phyloP scores from a whole-genome alignment of 2,113 vertebrate genomes.

The Prunella himalayana region DNA sequence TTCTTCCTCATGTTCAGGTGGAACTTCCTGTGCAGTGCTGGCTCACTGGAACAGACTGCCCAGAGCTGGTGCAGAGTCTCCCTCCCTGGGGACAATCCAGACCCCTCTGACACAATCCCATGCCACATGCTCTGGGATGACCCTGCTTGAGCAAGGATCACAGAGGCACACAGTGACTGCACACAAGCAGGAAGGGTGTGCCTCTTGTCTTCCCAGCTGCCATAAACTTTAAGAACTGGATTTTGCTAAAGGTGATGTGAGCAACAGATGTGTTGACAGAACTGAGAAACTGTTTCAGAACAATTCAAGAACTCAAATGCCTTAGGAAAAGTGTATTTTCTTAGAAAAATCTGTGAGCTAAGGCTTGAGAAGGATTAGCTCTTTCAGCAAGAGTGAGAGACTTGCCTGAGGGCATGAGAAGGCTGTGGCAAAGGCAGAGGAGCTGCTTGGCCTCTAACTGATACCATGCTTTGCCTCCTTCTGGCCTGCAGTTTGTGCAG shows the following conservation, averaged over 20 bases:
- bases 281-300: neutral
- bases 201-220: neutral
- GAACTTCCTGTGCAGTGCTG: neutral
- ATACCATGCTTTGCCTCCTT: neutral
- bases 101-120: neutral
- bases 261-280: neutral
- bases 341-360: neutral
- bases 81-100: neutral
- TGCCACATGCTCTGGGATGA: neutral
- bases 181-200: neutral
- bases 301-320: neutral
- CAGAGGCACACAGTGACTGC: neutral
- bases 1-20: too few species aligned
- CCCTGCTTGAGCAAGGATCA: neutral
- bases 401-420: neutral
- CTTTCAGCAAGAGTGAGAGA: neutral
- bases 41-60: neutral
- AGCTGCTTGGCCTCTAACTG: neutral
- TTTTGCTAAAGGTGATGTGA: neutral
- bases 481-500: neutral
- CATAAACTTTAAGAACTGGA: neutral
- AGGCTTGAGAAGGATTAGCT: neutral
- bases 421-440: neutral
- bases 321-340: neutral
- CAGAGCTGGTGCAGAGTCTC: neutral